These are phyloP conservation scores for Taenaris catops DNA, from an alignment of 2,888 invertebrate species.

Conservation along the genomic window DNA sequence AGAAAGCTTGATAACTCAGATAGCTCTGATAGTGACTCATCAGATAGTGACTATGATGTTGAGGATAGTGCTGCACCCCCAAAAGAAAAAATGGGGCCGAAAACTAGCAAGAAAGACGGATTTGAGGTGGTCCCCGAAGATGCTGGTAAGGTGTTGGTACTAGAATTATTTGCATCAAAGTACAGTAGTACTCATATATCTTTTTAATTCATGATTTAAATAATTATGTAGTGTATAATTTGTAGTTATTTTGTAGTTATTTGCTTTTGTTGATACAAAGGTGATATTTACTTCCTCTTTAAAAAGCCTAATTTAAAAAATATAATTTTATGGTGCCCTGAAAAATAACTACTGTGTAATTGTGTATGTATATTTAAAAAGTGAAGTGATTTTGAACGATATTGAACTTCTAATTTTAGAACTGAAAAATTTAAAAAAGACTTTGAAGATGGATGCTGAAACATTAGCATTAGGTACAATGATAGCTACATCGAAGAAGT, in stretches of 20 bases:
- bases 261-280: too few relatives aligned
- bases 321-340: too few relatives aligned
- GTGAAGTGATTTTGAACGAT: too few relatives aligned
- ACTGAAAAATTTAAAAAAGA: constrained; percentile 72
- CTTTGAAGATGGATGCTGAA: constrained; percentile 88
- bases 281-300: too few relatives aligned
- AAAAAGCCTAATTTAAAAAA: too few relatives aligned
- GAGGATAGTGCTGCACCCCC: constrained; percentile 49
- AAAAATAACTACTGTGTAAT: too few relatives aligned
- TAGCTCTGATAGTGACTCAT: constrained; percentile 60
- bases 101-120: constrained; percentile 73
- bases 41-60: constrained; percentile 71
- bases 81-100: constrained; percentile 36
- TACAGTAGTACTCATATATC: too few relatives aligned
- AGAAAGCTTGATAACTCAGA: constrained; percentile 53
- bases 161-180: too few relatives aligned
- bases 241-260: too few relatives aligned
- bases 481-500: constrained; percentile 94
- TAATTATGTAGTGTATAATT: too few relatives aligned
- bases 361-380: too few relatives aligned
- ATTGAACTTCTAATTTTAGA: constrained; percentile 37
- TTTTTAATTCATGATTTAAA: too few relatives aligned
- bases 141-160: constrained; percentile 68
- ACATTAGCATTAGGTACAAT: constrained; percentile 96
- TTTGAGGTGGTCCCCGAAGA: constrained; percentile 84